Conservation (phyloP, 2,888 invertebrate genomes). For the Fragum fragum region DNA sequence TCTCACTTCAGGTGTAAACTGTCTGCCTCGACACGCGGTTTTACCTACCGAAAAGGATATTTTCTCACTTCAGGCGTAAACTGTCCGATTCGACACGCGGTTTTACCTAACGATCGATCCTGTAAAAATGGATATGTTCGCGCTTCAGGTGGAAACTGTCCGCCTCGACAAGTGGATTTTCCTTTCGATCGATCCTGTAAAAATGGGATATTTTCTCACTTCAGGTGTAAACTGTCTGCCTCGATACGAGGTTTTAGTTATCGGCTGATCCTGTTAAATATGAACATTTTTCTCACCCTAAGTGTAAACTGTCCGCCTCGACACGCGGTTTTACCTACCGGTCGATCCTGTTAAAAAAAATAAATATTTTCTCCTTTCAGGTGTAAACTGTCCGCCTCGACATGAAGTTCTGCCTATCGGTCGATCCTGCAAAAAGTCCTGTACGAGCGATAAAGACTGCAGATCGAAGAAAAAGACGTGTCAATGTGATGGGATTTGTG, state of each 20-base stretch:
- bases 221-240: constrained; percentile 38
- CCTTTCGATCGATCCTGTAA: constrained; percentile 84
- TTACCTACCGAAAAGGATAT: too few relatives aligned
- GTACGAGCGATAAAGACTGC: constrained; percentile 97
- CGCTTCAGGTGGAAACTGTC: constrained; percentile 85
- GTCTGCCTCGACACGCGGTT: too few relatives aligned
- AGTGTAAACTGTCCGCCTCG: constrained; percentile 38
- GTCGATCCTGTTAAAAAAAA: constrained; percentile 88
- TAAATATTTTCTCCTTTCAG: constrained; percentile 18
- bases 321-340: constrained; percentile 41
- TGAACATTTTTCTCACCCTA: too few relatives aligned
- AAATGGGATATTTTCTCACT: too few relatives aligned
- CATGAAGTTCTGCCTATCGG: constrained; percentile 47
- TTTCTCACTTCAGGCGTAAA: constrained; percentile 25
- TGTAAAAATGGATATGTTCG: constrained; percentile 94
- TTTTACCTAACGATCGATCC: constrained; percentile 39
- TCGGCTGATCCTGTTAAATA: constrained; percentile 89
- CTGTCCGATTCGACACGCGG: constrained; percentile 46
- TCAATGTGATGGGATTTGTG: constrained; percentile 97
- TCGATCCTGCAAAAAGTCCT: constrained; percentile 90
- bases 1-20: constrained; percentile 25
- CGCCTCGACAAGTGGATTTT: constrained; percentile 38
- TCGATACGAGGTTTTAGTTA: constrained; percentile 40
- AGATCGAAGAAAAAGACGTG: constrained; percentile 98
- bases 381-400: constrained; percentile 36